phyloP scores from a whole-genome alignment of 2,113 vertebrate species.

The Psilopogon haemacephalus region DNA sequence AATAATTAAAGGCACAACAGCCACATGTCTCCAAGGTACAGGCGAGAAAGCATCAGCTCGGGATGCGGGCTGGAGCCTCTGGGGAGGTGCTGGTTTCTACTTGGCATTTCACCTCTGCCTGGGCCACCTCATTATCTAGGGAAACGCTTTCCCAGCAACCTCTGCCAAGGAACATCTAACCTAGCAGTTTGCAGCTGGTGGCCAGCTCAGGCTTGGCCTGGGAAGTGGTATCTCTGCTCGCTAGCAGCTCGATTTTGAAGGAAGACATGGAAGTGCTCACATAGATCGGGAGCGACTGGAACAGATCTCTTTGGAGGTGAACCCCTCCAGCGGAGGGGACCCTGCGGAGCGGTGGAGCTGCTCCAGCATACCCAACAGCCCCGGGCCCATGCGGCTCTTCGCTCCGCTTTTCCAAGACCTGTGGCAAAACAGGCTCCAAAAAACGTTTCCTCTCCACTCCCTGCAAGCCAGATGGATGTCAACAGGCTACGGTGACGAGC shows the following conservation, averaged over 20 bases:
- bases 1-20: constrained; percentile 57
- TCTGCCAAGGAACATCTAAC: neutral
- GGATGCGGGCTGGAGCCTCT: neutral
- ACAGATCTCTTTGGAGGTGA: neutral
- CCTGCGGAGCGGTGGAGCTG: accelerated
- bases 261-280: accelerated
- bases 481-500: neutral
- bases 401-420: accelerated
- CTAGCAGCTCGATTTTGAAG: neutral
- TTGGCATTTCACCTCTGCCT: neutral
- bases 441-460: neutral
- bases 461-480: neutral
- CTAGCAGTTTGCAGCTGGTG: neutral
- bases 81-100: neutral
- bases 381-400: accelerated
- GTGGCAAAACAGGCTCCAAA: neutral
- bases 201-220: neutral
- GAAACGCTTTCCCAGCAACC: neutral
- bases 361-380: neutral
- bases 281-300: accelerated
- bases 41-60: neutral
- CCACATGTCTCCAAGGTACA: neutral
- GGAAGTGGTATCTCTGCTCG: neutral
- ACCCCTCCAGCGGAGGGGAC: neutral
- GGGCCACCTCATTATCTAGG: neutral